Evolutionary conservation across 2,113 vertebrate genomes (phyloP), one percentile per base, ranked within the genome.

Genomic region (Pogona vitticeps): DNA sequence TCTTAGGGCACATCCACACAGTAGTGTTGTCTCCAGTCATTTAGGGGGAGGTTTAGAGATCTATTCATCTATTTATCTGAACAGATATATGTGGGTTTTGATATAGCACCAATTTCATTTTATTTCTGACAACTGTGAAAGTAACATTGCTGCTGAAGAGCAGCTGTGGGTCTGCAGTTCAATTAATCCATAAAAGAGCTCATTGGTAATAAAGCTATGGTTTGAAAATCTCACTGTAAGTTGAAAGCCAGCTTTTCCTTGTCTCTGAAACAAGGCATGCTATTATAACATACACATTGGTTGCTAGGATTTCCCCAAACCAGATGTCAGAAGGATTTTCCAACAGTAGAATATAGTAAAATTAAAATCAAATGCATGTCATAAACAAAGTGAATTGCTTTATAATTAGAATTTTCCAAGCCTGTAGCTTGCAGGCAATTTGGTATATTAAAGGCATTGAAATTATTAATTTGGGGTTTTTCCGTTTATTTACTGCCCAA

Each of bases 331-430:
- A 80, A 80, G 82, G 87, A 90, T 93, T 92, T 63, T 90, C 68
- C 94, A 89, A 91, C 92, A 94, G 92, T 83, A 91, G 92, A 94
- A 89, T 88, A 90, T 82, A 88, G 46, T 93, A 70, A 81, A 87
- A 73, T 90, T 84, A 93, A 95, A 95, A 94, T 93, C 93, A 89
- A 95, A 95, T 94, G 86, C 83, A 92, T 88, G 46, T 87, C 91
- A 90, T 86, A 93, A 92, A 87, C 84, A 90, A 92, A 85, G 31
- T 40, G 73, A 93, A 91, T 90, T 88, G 82, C 61, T 86, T 90
- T 86, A 75, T 82, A 88, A 92, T 93, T 88, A 90, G 56, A 38
- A 89, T 90, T 95, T 94, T 89, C 76, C 84, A 91, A 91, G 88
- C 77, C 88, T 80, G 58, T 85, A 89, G 86, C 71, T 90, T 92